These are phyloP conservation scores for Myotis planiceps DNA, from an alignment of 2,797 vertebrate genomes.

Conservation along the genomic window DNA sequence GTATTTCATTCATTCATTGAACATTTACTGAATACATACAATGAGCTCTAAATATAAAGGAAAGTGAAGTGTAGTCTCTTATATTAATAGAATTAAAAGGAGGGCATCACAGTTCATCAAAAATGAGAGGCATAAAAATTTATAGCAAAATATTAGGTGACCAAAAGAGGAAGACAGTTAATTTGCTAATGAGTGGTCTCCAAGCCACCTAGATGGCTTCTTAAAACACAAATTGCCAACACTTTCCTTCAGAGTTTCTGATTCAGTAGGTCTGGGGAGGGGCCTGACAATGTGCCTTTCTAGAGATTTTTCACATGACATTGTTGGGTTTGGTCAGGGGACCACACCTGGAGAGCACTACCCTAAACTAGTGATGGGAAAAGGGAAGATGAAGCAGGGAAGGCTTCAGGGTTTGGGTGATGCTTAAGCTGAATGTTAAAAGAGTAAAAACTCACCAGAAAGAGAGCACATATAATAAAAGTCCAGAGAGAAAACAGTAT, in stretches of 20 bases:
- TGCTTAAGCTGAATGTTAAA: not conserved
- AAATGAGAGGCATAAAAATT: not conserved
- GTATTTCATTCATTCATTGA: not conserved
- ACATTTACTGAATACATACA: not conserved
- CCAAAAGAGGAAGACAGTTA: not conserved
- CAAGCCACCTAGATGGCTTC: not conserved
- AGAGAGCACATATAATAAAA: not conserved
- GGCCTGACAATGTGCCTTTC: not conserved
- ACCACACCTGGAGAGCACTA: not conserved
- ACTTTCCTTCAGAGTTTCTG: not conserved
- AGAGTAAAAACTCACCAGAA: not conserved
- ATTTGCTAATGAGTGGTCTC: not conserved
- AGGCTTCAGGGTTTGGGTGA: not conserved
- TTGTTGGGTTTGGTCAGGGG: not conserved
- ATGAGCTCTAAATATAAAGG: not conserved
- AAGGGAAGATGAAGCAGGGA: not conserved
- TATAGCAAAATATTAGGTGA: not conserved
- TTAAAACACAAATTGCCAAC: not conserved
- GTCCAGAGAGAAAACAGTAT: not conserved
- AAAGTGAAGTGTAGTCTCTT: not conserved
- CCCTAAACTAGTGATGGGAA: not conserved
- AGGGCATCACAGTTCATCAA: slow-evolving; percentile 8
- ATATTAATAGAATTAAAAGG: not conserved
- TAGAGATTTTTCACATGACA: not conserved
- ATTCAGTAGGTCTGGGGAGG: not conserved